These are phyloP conservation scores for Patiria pectinifera DNA, from an alignment of 53 echinoderm and acorn worm genomes.

Conservation along the genomic window DNA sequence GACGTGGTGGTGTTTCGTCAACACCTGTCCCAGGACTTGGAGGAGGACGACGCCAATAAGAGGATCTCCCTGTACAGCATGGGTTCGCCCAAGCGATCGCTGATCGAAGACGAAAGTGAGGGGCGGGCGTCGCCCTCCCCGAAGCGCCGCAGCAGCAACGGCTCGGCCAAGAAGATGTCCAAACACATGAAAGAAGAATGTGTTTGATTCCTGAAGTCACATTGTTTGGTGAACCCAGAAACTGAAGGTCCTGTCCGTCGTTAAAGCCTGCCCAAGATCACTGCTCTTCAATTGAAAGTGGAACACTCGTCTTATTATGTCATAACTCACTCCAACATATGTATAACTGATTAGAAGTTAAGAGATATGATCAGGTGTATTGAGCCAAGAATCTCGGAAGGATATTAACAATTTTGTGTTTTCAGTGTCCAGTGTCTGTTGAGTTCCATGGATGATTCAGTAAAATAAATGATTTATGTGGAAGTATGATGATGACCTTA, in stretches of 20 bases:
- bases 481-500: too few relatives aligned
- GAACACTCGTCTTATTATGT: background rate
- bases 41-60: constrained; percentile 17
- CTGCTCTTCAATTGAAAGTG: background rate
- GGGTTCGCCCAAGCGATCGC: constrained; percentile 30
- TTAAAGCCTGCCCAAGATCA: too few relatives aligned
- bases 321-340: too few relatives aligned
- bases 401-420: too few relatives aligned
- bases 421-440: too few relatives aligned
- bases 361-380: too few relatives aligned
- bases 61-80: constrained; percentile 45
- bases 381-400: too few relatives aligned
- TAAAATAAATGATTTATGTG: too few relatives aligned
- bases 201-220: constrained; percentile 12
- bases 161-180: background rate
- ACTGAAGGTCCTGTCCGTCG: too few relatives aligned
- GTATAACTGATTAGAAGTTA: too few relatives aligned
- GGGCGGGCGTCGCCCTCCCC: background rate
- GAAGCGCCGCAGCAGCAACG: background rate
- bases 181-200: constrained; percentile 25
- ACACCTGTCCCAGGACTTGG: background rate
- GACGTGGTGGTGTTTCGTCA: constrained; percentile 15
- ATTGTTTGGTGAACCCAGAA: background rate
- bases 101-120: background rate
- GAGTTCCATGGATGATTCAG: too few relatives aligned